Evolutionary conservation across 1,140 invertebrate species (phyloP).

Genomic region (Homarus americanus): DNA sequence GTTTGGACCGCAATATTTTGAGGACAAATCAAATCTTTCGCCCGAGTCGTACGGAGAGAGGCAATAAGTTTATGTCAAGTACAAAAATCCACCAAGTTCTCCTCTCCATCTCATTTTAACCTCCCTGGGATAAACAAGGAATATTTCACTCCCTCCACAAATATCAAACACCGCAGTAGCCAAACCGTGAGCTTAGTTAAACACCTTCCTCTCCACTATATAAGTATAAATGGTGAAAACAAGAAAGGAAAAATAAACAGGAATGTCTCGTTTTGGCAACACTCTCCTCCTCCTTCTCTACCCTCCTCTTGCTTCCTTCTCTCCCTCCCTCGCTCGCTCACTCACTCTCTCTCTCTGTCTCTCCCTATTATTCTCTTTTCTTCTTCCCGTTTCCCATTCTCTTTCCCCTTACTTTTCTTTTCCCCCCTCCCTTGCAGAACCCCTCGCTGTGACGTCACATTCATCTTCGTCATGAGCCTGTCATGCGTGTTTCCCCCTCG

Average conservation of each 20-base stretch:
- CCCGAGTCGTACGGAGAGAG: conserved; percentile 54
- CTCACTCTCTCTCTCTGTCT: conserved; percentile 16
- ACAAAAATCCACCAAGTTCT: conserved; percentile 63
- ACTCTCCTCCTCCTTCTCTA: not conserved
- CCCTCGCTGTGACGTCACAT: conserved; percentile 69
- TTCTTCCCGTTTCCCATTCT: conserved; percentile 17
- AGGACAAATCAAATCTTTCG: conserved; percentile 53
- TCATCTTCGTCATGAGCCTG: conserved; percentile 69
- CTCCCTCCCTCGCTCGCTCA: not conserved
- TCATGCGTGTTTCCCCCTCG: conserved; percentile 71
- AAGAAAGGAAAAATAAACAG: not conserved
- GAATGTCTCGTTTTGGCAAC: conserved; percentile 2
- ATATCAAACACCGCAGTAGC: too few relatives aligned
- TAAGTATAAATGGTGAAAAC: not conserved
- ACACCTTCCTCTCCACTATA: too few relatives aligned
- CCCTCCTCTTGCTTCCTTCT: not conserved
- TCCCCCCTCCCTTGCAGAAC: conserved; percentile 66
- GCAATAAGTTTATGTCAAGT: conserved; percentile 61
- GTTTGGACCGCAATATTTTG: not conserved
- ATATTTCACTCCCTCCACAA: not conserved
- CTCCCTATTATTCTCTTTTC: conserved; percentile 13
- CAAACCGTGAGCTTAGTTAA: too few relatives aligned
- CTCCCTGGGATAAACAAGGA: not conserved
- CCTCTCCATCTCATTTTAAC: conserved; percentile 46
- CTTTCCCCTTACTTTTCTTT: conserved; percentile 51